These are phyloP conservation scores for Seira sanloemensis DNA, from an alignment of 2,888 invertebrate genomes.

Conservation along the genomic window DNA sequence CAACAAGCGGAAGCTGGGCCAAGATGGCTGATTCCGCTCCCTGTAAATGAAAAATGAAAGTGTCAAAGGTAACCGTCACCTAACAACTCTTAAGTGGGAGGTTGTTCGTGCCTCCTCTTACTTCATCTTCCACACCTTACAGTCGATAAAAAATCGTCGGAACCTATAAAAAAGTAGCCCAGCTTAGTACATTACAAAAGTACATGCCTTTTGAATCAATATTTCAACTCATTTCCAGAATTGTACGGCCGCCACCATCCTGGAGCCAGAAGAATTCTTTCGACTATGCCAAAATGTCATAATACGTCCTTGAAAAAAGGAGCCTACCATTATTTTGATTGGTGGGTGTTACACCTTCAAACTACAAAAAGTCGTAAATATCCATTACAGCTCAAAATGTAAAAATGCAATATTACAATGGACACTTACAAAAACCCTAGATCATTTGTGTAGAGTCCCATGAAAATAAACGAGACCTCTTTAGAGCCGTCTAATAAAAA, in stretches of 20 bases:
- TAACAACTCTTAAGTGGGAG: neutral
- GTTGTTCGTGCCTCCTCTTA: neutral
- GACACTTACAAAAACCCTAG: neutral
- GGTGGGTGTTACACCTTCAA: neutral
- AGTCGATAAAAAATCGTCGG: no score
- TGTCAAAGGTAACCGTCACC: neutral
- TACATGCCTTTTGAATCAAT: neutral
- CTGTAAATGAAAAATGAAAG: neutral
- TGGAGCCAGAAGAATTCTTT: neutral
- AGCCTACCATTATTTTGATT: constrained; percentile 20
- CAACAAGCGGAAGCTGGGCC: no score
- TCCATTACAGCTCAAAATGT: neutral
- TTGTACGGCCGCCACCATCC: neutral
- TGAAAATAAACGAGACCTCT: constrained; percentile 6
- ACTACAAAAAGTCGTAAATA: neutral
- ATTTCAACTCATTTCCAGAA: neutral
- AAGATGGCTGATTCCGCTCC: no score
- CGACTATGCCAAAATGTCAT: neutral
- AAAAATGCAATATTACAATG: neutral
- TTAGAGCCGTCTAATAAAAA: neutral
- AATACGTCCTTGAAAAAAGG: constrained; percentile 23
- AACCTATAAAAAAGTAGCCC: no score
- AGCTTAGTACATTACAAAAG: no score
- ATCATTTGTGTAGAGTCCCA: neutral
- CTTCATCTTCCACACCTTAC: no score